These are phyloP conservation scores for Graptemys geographica DNA, from an alignment of 2,797 vertebrate genomes.

Conservation along the genomic window DNA sequence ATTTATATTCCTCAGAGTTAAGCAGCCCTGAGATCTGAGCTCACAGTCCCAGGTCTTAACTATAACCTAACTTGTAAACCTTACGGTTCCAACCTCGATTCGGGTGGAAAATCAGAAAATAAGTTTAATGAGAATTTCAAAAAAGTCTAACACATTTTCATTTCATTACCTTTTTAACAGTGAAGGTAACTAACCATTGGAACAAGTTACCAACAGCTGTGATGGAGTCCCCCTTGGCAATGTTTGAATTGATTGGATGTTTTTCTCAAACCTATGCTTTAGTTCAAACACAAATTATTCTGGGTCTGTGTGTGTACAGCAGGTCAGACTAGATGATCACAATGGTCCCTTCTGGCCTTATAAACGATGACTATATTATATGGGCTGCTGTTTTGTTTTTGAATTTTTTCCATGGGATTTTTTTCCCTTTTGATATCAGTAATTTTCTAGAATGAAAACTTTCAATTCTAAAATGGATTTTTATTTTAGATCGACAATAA, in stretches of 20 bases:
- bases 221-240: background rate
- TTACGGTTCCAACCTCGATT: background rate
- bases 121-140: background rate
- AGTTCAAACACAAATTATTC: background rate
- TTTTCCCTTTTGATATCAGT: background rate
- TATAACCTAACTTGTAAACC: background rate
- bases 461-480: background rate
- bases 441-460: background rate
- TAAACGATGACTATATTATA: background rate
- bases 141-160: background rate
- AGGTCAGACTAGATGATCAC: background rate
- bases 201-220: background rate
- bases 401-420: background rate
- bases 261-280: background rate
- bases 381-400: background rate
- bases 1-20: background rate
- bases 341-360: background rate
- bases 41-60: background rate
- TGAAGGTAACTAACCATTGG: background rate
- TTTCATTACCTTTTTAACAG: background rate
- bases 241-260: background rate
- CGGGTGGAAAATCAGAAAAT: background rate
- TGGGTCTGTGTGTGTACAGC: background rate
- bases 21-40: background rate
- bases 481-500: background rate